Evolutionary conservation across 2,797 vertebrate genomes (phyloP).

Genomic region (Clarias pachynema): DNA sequence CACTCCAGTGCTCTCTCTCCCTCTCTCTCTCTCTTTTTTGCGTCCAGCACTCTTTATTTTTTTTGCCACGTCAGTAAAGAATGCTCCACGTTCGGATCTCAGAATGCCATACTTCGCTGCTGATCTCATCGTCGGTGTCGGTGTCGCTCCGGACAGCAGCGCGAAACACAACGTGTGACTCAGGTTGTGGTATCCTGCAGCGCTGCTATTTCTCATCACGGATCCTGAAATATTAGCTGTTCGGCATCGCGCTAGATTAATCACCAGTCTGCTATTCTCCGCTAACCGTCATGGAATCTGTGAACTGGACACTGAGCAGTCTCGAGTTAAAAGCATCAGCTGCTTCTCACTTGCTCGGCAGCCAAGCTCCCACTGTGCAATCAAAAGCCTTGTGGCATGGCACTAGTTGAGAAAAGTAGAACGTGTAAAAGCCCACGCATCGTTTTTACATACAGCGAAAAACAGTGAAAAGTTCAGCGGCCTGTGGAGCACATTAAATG

Average conservation of each 20-base stretch:
- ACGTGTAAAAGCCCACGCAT: slow-evolving; percentile 39
- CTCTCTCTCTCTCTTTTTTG: neutral
- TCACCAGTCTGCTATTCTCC: slow-evolving; percentile 27
- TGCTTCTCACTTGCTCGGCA: slow-evolving; percentile 43
- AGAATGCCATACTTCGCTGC: slow-evolving; percentile 19
- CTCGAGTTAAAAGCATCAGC: slow-evolving; percentile 50
- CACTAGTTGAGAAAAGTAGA: slow-evolving; percentile 43
- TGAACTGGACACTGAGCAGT: slow-evolving; percentile 32
- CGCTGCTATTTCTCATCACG: slow-evolving; percentile 27
- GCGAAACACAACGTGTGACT: slow-evolving; percentile 4
- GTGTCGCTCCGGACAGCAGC: slow-evolving; percentile 9
- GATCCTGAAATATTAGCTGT: slow-evolving; percentile 32
- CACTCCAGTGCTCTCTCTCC: neutral
- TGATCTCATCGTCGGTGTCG: slow-evolving; percentile 31
- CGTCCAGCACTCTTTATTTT: slow-evolving; percentile 15
- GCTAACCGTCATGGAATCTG: slow-evolving; percentile 32
- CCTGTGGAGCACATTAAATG: neutral
- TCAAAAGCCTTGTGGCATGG: slow-evolving; percentile 47
- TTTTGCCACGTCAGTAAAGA: slow-evolving; percentile 36
- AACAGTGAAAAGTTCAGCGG: slow-evolving; percentile 31
- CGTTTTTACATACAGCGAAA: slow-evolving; percentile 42
- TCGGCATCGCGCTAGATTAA: slow-evolving; percentile 27
- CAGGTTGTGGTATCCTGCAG: slow-evolving; percentile 18
- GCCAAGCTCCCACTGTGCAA: slow-evolving; percentile 39
- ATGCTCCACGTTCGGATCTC: slow-evolving; percentile 20